Conservation (phyloP, 2,797 vertebrate genomes). For the Loris lydekkerianus region DNA sequence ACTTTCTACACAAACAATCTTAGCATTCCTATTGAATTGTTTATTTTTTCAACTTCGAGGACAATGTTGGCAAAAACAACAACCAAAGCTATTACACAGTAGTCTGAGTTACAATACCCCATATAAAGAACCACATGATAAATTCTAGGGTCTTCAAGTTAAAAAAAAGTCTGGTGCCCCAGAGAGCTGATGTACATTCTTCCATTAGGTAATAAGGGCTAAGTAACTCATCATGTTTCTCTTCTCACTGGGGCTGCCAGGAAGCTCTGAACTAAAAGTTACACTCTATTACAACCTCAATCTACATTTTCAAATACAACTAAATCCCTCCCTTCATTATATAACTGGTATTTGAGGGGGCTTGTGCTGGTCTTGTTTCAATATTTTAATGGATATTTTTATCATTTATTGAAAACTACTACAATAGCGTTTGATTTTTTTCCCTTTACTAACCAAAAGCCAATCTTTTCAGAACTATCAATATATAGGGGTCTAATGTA, state of each 20-base stretch:
- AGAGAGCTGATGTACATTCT: not conserved
- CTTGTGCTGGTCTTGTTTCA: not conserved
- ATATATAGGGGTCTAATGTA: not conserved
- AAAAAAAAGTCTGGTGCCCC: not conserved
- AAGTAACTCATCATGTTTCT: not conserved
- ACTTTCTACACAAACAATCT: not conserved
- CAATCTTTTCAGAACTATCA: not conserved
- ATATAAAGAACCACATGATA: not conserved
- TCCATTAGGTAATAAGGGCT: not conserved
- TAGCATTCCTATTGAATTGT: not conserved
- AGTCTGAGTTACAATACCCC: not conserved
- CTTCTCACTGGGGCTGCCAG: conserved; percentile 9
- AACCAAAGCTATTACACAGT: not conserved
- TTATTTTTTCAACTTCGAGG: conserved; percentile 47
- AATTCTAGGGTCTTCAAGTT: not conserved
- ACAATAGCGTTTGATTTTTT: not conserved
- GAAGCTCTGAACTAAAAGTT: conserved; percentile 13
- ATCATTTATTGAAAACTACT: not conserved
- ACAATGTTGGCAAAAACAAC: not conserved
- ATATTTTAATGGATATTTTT: not conserved
- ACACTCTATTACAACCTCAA: not conserved
- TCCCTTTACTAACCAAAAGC: not conserved
- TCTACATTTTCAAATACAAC: not conserved
- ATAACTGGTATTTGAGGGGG: not conserved
- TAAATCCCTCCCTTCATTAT: not conserved